phyloP scores from a whole-genome alignment of 2,797 vertebrate genomes.

The Petrocephalus sullivani region DNA sequence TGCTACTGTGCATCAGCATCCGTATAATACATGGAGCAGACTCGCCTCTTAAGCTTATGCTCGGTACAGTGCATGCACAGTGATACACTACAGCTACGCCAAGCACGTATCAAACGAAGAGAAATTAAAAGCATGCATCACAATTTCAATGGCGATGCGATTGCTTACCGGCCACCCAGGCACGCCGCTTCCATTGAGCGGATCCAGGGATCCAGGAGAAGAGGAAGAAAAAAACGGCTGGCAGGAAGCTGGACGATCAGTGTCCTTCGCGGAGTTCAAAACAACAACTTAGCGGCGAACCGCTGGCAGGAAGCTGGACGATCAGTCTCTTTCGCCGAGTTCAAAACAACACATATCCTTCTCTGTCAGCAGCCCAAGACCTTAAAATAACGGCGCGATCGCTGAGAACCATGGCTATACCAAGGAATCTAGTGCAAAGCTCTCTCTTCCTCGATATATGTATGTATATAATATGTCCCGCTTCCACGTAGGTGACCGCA shows the following conservation, averaged over 20 bases:
- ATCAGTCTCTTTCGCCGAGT: conserved; percentile 7
- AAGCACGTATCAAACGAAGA: neutral
- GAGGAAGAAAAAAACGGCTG: neutral
- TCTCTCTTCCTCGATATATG: neutral
- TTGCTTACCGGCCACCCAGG: neutral
- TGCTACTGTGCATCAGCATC: neutral
- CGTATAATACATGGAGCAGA: neutral
- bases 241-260: neutral
- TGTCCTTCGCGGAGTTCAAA: conserved; percentile 15
- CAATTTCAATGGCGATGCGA: neutral
- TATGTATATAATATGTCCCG: no score
- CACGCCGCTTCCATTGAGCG: neutral
- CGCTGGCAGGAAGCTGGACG: neutral
- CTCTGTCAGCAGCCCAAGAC: neutral
- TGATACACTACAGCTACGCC: neutral
- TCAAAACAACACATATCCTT: neutral
- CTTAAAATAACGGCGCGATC: neutral
- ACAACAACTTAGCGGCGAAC: neutral
- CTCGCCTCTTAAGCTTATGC: neutral
- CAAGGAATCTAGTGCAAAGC: neutral
- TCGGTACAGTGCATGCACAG: neutral
- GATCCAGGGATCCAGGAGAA: neutral
- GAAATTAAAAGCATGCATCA: neutral
- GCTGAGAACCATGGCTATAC: neutral
- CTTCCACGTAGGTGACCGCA: neutral